Evolutionary conservation across 2,113 vertebrate species (phyloP).

Genomic region (Trachemys scripta): DNA sequence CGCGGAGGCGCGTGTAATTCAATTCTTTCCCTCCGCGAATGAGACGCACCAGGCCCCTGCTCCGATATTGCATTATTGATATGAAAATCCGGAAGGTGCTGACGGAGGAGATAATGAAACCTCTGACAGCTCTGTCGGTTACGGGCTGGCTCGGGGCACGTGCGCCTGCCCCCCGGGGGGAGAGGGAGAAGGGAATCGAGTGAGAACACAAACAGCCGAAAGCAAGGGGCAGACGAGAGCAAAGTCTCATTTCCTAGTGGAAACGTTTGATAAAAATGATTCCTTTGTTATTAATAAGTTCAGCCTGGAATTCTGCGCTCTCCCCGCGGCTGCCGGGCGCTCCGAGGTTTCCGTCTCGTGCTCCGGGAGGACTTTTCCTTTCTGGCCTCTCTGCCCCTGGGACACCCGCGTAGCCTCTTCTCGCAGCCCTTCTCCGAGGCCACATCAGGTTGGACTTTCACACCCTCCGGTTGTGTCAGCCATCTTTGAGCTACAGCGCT

Average conservation of each 20-base stretch:
- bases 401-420: neutral
- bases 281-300: conserved; percentile 70
- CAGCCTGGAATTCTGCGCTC: conserved; percentile 1
- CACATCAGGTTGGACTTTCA: conserved; percentile 84
- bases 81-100: neutral
- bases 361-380: neutral
- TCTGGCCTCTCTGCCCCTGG: neutral
- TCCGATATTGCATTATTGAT: neutral
- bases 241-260: conserved; percentile 67
- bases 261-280: conserved; percentile 49
- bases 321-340: neutral
- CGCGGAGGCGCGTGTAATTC: neutral
- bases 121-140: neutral
- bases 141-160: neutral
- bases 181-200: neutral
- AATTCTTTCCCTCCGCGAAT: neutral
- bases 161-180: neutral
- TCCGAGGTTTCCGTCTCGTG: neutral
- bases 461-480: conserved; percentile 91
- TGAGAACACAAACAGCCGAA: neutral
- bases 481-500: conserved; percentile 87
- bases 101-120: neutral
- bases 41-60: neutral
- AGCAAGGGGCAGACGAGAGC: conserved; percentile 41
- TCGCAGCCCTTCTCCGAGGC: neutral